Conservation (phyloP, 1,140 invertebrate species). For the Zaprionus ornatus region DNA sequence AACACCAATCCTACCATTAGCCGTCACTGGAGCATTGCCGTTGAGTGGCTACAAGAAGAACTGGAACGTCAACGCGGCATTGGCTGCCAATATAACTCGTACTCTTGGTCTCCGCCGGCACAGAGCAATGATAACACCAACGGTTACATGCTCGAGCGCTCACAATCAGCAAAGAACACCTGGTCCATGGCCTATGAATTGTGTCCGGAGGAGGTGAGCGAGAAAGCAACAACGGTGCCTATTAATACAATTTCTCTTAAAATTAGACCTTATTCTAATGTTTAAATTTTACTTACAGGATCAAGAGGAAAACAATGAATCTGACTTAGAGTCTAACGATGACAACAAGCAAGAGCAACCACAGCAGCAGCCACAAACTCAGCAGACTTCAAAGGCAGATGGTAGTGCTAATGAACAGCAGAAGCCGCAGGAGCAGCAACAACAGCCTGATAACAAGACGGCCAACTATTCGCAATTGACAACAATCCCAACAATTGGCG, state of each 20-base stretch:
- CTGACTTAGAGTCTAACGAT: conserved; percentile 76
- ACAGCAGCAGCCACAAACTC: conserved; percentile 32
- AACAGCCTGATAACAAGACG: conserved; percentile 48
- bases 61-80: conserved; percentile 89
- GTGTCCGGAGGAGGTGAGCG: conserved; percentile 90
- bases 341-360: conserved; percentile 63
- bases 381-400: conserved; percentile 18
- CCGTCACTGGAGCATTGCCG: conserved; percentile 93
- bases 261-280: conserved; percentile 10
- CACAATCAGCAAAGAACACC: conserved; percentile 95
- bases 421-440: conserved; percentile 5
- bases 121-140: conserved; percentile 97
- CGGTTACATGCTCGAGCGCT: conserved; percentile 97
- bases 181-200: conserved; percentile 93
- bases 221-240: conserved; percentile 62
- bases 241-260: neutral
- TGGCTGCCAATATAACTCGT: conserved; percentile 87
- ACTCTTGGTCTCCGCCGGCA: conserved; percentile 97
- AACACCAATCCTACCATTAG: conserved; percentile 91
- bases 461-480: conserved; percentile 34
- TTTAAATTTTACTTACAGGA: conserved; percentile 51
- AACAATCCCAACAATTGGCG: conserved; percentile 47
- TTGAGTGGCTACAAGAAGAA: conserved; percentile 98
- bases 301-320: conserved; percentile 83
- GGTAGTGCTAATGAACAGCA: conserved; percentile 7